Percentiles rank a stretch among this genome's conserved stretches.
Conservation (phyloP, 2,888 invertebrate genomes). For the Caenorhabditis sulstoni region DNA sequence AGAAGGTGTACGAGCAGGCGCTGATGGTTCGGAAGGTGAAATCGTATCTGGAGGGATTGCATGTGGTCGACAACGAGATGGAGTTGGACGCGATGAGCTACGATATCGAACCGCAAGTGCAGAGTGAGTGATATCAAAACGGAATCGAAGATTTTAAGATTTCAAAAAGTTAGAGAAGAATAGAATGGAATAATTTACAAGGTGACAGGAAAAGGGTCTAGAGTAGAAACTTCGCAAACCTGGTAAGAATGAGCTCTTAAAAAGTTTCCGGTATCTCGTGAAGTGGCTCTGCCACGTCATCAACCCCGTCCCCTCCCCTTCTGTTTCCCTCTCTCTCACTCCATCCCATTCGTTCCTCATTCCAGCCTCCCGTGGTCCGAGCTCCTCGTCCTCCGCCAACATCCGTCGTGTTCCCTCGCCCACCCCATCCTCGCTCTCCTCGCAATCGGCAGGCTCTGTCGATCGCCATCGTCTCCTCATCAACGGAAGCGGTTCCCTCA, state of each 20-base stretch:
- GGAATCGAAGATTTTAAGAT: too few relatives aligned
- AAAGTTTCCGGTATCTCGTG: neutral
- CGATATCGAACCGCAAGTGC: constrained; percentile 87
- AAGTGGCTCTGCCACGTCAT: too few relatives aligned
- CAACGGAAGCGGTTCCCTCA: constrained; percentile 35
- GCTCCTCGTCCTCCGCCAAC: constrained; percentile 39
- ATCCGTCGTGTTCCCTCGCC: constrained; percentile 86
- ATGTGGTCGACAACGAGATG: constrained; percentile 93
- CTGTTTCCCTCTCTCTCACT: neutral
- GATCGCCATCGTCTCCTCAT: constrained; percentile 60
- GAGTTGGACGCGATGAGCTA: constrained; percentile 91
- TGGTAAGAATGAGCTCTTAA: neutral
- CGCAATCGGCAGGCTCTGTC: constrained; percentile 85
- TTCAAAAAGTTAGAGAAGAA: too few relatives aligned
- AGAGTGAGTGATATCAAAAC: constrained; percentile 24
- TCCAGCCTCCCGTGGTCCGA: constrained; percentile 46
- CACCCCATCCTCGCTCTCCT: constrained; percentile 88
- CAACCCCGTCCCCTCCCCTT: too few relatives aligned
- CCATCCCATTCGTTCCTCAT: neutral
- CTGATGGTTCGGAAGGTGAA: constrained; percentile 98
- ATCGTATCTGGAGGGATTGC: constrained; percentile 93
- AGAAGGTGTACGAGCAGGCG: constrained; percentile 83
- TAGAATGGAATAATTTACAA: too few relatives aligned
- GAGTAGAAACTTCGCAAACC: too few relatives aligned
- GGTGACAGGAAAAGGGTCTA: too few relatives aligned